Conservation (phyloP, 2,888 invertebrate species). For the Cistogaster globosa region DNA sequence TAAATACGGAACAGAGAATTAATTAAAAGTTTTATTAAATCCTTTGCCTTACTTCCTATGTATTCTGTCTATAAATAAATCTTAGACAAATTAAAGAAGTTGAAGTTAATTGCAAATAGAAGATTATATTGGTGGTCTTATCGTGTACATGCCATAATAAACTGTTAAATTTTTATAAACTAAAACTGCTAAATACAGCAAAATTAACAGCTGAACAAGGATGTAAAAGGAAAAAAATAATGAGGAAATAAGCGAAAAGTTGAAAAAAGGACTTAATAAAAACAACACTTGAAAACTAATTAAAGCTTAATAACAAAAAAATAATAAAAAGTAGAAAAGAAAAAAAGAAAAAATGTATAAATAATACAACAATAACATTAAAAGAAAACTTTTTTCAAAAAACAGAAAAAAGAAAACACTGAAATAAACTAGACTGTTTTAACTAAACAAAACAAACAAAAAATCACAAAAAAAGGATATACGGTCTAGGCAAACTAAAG, state of each 20-base stretch:
- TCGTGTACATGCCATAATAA: slow-evolving; percentile 62
- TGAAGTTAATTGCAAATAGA: slow-evolving; percentile 16
- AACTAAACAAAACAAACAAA: slow-evolving; percentile 30
- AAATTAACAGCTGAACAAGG: slow-evolving; percentile 24
- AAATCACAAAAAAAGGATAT: slow-evolving; percentile 55
- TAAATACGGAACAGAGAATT: too few relatives aligned
- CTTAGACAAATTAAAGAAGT: slow-evolving; percentile 54
- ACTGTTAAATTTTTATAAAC: slow-evolving; percentile 73
- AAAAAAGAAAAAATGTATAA: slow-evolving; percentile 5
- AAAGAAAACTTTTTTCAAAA: slow-evolving; percentile 73
- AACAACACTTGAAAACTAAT: slow-evolving; percentile 82
- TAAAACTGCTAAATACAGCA: slow-evolving; percentile 71
- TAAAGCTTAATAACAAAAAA: slow-evolving; percentile 80
- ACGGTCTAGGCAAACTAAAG: slow-evolving; percentile 43
- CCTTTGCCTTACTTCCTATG: not conserved
- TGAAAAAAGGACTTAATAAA: slow-evolving; percentile 75
- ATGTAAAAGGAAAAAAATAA: slow-evolving; percentile 18
- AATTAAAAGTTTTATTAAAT: not conserved
- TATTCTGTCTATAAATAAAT: not conserved
- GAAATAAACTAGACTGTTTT: slow-evolving; percentile 60
- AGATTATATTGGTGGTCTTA: slow-evolving; percentile 59
- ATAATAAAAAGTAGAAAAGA: slow-evolving; percentile 63
- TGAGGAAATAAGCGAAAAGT: slow-evolving; percentile 73
- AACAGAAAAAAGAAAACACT: slow-evolving; percentile 31
- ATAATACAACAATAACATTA: slow-evolving; percentile 67